Percentiles rank a stretch among this genome's conserved stretches.
Conservation (phyloP, 2,888 invertebrate genomes). For the Bruchidius siliquastri region DNA sequence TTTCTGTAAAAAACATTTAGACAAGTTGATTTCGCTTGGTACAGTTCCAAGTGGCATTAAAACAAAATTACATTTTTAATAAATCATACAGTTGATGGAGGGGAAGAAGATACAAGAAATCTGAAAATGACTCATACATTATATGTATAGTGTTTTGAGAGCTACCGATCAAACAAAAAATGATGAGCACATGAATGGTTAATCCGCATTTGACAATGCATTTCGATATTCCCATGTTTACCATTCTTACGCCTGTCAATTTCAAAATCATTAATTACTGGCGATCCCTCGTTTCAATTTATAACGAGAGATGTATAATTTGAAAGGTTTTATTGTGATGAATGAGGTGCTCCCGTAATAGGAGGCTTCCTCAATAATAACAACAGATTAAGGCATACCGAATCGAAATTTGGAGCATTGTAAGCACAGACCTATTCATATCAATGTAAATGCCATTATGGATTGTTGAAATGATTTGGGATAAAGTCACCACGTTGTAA, state of each 20-base stretch:
- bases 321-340: not conserved
- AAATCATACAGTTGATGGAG: too few relatives aligned
- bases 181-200: too few relatives aligned
- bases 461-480: not conserved
- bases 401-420: not conserved
- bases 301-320: not conserved
- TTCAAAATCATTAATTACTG: not conserved
- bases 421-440: not conserved
- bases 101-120: too few relatives aligned
- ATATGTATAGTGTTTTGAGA: too few relatives aligned
- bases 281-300: not conserved
- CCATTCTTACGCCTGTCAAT: not conserved
- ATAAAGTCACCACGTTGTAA: not conserved
- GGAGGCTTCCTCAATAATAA: not conserved
- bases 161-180: too few relatives aligned
- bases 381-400: not conserved
- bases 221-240: not conserved
- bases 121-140: too few relatives aligned
- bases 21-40: too few relatives aligned
- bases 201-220: too few relatives aligned
- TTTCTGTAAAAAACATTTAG: too few relatives aligned
- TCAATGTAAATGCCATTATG: not conserved
- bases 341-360: not conserved
- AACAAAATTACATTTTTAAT: too few relatives aligned
- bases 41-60: too few relatives aligned